Evolutionary conservation across 2,113 vertebrate species (phyloP).

Genomic region (Tachuris rubrigastra): DNA sequence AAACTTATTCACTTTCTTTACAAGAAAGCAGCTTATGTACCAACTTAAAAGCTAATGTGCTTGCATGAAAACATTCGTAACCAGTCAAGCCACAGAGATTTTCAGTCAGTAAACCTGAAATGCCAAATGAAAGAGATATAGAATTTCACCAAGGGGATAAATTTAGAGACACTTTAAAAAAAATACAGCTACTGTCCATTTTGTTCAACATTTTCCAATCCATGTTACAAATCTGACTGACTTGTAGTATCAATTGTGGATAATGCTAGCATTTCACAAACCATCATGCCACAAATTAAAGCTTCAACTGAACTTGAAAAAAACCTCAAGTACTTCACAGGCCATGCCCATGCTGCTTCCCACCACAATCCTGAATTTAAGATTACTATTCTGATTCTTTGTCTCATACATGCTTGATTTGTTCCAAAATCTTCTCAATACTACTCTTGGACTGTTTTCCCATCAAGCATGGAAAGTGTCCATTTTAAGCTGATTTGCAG

Average conservation of each 20-base stretch:
- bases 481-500: background rate
- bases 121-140: slow-evolving; percentile 33
- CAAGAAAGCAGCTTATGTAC: slow-evolving; percentile 66
- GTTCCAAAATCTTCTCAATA: background rate
- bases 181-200: slow-evolving; percentile 1
- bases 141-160: background rate
- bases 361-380: background rate
- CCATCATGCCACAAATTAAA: background rate
- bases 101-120: slow-evolving; percentile 61
- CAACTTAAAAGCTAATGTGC: slow-evolving; percentile 69
- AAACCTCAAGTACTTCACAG: background rate
- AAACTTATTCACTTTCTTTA: slow-evolving; percentile 70
- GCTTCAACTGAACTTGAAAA: background rate
- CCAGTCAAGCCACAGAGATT: slow-evolving; percentile 68
- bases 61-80: slow-evolving; percentile 75
- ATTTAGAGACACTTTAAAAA: slow-evolving; percentile 36
- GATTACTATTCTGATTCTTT: background rate
- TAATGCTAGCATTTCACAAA: background rate
- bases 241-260: background rate
- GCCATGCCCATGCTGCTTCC: background rate
- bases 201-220: background rate
- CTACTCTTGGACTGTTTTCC: background rate
- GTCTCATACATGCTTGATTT: background rate
- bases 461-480: background rate
- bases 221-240: background rate